Conservation (phyloP, 2,888 invertebrate genomes). For the Dinocampus coccinellae region DNA sequence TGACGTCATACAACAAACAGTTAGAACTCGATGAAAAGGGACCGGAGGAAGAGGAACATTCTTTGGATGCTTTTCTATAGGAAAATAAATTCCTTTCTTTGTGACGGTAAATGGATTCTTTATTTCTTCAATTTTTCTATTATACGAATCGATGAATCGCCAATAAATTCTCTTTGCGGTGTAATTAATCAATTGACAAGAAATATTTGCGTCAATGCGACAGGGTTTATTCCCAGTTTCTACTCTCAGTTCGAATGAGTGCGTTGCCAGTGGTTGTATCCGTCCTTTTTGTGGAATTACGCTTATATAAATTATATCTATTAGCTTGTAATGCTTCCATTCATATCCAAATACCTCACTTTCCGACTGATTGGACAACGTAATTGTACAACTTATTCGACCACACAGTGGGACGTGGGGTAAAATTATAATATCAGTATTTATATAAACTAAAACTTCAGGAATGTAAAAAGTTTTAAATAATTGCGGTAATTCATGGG, state of each 20-base stretch:
- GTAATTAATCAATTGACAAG: conserved; percentile 66
- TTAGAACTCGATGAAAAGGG: conserved; percentile 55
- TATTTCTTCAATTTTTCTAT: conserved; percentile 52
- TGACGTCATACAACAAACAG: conserved; percentile 50
- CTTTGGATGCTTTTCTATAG: conserved; percentile 58
- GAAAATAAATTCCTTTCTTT: conserved; percentile 60
- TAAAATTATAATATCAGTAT: conserved; percentile 61
- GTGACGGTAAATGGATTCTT: conserved; percentile 66
- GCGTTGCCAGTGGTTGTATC: conserved; percentile 63
- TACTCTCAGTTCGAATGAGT: conserved; percentile 62
- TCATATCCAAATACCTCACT: conserved; percentile 63
- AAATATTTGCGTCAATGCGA: conserved; percentile 55
- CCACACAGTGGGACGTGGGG: conserved; percentile 61
- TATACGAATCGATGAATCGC: conserved; percentile 56
- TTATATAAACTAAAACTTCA: conserved; percentile 59
- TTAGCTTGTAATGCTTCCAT: conserved; percentile 63
- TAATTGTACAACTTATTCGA: conserved; percentile 60
- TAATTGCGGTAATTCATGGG: conserved; percentile 17
- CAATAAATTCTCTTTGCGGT: conserved; percentile 62
- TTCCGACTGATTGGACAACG: conserved; percentile 65
- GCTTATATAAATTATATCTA: conserved; percentile 54
- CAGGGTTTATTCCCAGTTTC: conserved; percentile 61
- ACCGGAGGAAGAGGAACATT: conserved; percentile 51
- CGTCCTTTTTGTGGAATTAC: conserved; percentile 60
- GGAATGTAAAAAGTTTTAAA: conserved; percentile 37